These are phyloP conservation scores for Apoderus coryli DNA, from an alignment of 2,888 invertebrate species.

Conservation along the genomic window DNA sequence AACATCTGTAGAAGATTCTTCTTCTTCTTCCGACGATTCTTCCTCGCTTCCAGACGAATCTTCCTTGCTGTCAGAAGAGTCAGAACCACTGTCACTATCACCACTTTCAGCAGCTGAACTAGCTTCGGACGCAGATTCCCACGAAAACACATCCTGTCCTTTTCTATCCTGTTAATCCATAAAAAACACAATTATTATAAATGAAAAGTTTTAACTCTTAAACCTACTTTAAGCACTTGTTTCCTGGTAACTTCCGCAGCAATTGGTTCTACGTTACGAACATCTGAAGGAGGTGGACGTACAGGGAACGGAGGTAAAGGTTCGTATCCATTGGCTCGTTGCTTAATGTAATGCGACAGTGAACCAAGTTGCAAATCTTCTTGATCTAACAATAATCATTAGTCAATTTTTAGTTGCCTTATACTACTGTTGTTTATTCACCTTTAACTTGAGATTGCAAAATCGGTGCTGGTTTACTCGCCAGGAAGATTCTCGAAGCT, in stretches of 20 bases:
- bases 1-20: conserved; percentile 19
- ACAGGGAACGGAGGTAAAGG: conserved; percentile 76
- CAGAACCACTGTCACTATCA: conserved; percentile 5
- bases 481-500: conserved; percentile 74
- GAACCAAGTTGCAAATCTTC: conserved; percentile 88
- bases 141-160: conserved; percentile 21
- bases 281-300: conserved; percentile 54
- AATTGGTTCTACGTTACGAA: conserved; percentile 55
- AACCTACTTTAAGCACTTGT: conserved; percentile 23
- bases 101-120: conserved; percentile 29
- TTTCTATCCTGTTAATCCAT: neutral
- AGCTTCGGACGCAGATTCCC: conserved; percentile 30
- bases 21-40: conserved; percentile 16
- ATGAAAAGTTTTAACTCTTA: conserved; percentile 12
- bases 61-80: conserved; percentile 10
- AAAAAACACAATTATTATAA: neutral
- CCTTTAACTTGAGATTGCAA: conserved; percentile 74
- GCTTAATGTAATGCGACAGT: conserved; percentile 85
- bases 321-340: conserved; percentile 74
- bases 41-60: conserved; percentile 24
- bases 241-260: conserved; percentile 21
- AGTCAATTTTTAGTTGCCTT: conserved; percentile 1
- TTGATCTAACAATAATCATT: conserved; percentile 40
- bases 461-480: conserved; percentile 87
- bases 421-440: conserved; percentile 21